Percentiles rank a stretch among this genome's conserved stretches.
phyloP scores from a whole-genome alignment of 2,888 invertebrate species.

The Eupithecia subumbrata region DNA sequence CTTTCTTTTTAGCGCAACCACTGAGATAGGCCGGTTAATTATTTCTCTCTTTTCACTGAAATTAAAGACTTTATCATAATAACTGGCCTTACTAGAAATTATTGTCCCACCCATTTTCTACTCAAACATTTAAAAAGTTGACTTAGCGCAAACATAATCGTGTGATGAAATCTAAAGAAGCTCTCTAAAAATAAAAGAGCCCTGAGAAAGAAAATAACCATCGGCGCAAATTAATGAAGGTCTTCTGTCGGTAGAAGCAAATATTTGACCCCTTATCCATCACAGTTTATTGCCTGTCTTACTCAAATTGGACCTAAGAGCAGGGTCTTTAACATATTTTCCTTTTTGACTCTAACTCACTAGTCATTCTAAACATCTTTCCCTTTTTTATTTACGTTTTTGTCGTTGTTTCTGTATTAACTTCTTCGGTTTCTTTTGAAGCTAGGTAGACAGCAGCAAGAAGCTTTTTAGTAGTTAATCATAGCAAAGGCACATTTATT shows the following conservation, averaged over 20 bases:
- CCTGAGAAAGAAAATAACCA: background rate
- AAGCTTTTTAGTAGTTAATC: background rate
- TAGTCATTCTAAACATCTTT: background rate
- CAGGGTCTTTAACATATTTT: conserved; percentile 4
- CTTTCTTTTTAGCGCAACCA: background rate
- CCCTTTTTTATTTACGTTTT: background rate
- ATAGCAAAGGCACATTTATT: background rate
- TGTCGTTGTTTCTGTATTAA: background rate
- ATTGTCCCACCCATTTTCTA: background rate
- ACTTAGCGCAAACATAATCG: background rate
- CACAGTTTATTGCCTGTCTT: conserved; percentile 51
- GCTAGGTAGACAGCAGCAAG: background rate
- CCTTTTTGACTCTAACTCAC: background rate
- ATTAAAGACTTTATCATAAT: background rate
- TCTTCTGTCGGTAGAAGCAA: conserved; percentile 46
- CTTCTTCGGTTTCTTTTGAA: background rate
- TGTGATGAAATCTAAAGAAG: background rate
- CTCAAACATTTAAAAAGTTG: background rate
- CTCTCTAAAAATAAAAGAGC: background rate
- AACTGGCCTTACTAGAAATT: background rate
- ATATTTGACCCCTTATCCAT: conserved; percentile 58
- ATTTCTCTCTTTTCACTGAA: background rate
- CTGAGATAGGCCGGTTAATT: background rate
- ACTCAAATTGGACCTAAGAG: conserved; percentile 16
- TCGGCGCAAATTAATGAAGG: conserved; percentile 40